Evolutionary conservation across 2,888 invertebrate species (phyloP).

Genomic region (Caenorhabditis sp.): DNA sequence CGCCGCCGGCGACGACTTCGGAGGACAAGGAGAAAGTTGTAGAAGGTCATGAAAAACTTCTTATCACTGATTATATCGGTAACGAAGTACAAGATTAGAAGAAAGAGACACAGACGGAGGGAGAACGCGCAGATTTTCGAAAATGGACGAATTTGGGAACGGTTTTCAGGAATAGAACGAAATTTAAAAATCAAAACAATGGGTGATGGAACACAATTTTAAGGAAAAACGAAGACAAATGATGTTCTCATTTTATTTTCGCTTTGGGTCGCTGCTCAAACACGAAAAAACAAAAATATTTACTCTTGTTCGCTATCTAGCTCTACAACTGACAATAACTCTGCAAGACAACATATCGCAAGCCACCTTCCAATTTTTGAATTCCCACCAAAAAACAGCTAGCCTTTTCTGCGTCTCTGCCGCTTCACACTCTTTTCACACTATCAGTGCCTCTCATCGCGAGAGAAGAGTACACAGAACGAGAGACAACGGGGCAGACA

Average conservation of each 20-base stretch:
- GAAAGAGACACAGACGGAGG: conserved; percentile 11
- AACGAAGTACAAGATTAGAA: not conserved
- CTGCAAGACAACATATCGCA: no score
- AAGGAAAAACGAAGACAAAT: no score
- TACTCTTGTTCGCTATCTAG: no score
- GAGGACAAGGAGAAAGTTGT: not conserved
- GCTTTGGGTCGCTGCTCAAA: no score
- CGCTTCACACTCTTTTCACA: not conserved
- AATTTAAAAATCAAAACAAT: no score
- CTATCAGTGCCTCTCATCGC: conserved; percentile 11
- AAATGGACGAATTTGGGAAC: not conserved
- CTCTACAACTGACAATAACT: no score
- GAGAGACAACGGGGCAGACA: conserved; percentile 21
- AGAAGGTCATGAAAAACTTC: not conserved
- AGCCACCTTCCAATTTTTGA: not conserved
- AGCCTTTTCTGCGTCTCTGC: not conserved
- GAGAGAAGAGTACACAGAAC: conserved; percentile 49
- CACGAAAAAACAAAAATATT: no score
- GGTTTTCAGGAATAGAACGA: no score
- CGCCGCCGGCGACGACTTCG: not conserved
- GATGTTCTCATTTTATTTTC: no score
- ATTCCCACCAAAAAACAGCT: conserved; percentile 1
- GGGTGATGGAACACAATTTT: no score
- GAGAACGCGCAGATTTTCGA: conserved; percentile 1
- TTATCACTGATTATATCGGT: not conserved